phyloP scores from a whole-genome alignment of 1,140 invertebrate species.

The Aphidius gifuensis region DNA sequence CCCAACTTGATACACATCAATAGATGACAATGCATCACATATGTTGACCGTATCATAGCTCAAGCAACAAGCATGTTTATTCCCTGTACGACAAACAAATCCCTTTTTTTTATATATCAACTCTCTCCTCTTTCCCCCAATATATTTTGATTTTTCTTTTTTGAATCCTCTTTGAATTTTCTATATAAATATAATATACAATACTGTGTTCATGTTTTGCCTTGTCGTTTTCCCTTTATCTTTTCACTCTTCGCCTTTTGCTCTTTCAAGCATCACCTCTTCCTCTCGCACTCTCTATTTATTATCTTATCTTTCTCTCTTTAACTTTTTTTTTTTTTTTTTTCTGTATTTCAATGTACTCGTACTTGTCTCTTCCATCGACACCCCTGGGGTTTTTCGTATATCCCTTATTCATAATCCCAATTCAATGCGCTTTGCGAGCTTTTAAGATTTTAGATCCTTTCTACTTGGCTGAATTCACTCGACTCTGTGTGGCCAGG shows the following conservation, averaged over 20 bases:
- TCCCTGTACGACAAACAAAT: slow-evolving; percentile 25
- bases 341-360: slow-evolving; percentile 2
- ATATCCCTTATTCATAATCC: slow-evolving; percentile 49
- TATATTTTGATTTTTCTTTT: slow-evolving; percentile 21
- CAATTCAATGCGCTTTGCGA: slow-evolving; percentile 48
- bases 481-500: too few species aligned
- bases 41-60: slow-evolving; percentile 43
- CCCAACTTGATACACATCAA: not conserved
- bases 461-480: slow-evolving; percentile 2
- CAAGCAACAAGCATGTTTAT: slow-evolving; percentile 44
- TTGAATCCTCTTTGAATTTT: not conserved
- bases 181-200: too few species aligned
- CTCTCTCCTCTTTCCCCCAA: slow-evolving; percentile 5
- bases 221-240: slow-evolving; percentile 2
- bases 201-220: not conserved
- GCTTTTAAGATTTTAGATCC: slow-evolving; percentile 45
- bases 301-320: not conserved
- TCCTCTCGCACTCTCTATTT: slow-evolving; percentile 7
- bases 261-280: slow-evolving; percentile 13
- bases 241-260: slow-evolving; percentile 2
- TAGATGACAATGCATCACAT: slow-evolving; percentile 43
- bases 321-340: not conserved
- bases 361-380: slow-evolving; percentile 27
- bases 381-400: slow-evolving; percentile 26
- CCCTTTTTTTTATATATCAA: too few species aligned